Evolutionary conservation across 2,113 vertebrate genomes (phyloP).

Genomic region (Numenius arquata): DNA sequence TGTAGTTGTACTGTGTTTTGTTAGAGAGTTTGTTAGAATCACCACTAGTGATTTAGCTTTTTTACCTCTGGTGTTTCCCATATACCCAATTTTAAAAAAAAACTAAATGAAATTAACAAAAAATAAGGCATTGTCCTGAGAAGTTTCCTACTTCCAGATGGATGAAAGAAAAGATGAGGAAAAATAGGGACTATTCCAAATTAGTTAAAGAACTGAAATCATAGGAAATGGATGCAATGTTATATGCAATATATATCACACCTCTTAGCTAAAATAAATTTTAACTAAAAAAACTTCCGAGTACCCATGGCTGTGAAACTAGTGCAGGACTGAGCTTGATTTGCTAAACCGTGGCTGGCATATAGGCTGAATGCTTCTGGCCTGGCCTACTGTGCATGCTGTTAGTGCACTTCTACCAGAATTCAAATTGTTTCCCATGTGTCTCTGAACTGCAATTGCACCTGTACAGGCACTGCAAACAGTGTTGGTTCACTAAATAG

Average conservation of each 20-base stretch:
- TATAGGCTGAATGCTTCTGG: neutral
- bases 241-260: neutral
- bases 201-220: neutral
- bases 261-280: neutral
- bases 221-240: neutral
- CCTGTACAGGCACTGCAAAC: neutral
- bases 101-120: neutral
- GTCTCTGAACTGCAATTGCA: neutral
- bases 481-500: neutral
- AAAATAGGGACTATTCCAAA: neutral
- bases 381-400: neutral
- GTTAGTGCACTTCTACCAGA: neutral
- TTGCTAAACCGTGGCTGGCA: neutral
- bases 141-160: neutral
- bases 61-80: neutral
- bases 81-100: neutral
- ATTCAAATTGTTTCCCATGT: neutral
- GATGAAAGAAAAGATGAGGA: neutral
- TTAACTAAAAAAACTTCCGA: neutral
- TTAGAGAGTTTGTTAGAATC: neutral
- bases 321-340: neutral
- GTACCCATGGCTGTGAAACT: neutral
- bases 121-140: neutral
- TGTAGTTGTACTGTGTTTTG: neutral
- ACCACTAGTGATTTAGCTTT: neutral